phyloP scores from a whole-genome alignment of 2,113 vertebrate species.

The Pholis gunnellus region DNA sequence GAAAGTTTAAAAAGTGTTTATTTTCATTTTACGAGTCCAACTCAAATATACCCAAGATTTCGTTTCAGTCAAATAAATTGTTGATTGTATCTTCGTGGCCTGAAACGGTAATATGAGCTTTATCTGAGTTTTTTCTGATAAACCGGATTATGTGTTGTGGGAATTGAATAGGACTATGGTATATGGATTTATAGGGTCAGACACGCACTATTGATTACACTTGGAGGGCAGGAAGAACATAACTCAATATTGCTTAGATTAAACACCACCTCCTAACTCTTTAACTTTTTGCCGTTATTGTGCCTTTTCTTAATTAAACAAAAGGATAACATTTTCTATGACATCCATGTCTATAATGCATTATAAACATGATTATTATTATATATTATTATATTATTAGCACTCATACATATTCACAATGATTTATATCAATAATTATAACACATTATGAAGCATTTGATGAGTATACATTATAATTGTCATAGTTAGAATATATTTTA shows the following conservation, averaged over 20 bases:
- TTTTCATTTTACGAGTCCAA: not conserved
- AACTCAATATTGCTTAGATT: not conserved
- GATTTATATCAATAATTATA: too few species aligned
- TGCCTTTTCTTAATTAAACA: not conserved
- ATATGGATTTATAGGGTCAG: not conserved
- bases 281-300: not conserved
- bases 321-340: too few species aligned
- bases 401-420: too few species aligned
- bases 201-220: not conserved
- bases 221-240: not conserved
- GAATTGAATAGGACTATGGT: not conserved
- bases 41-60: not conserved
- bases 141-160: not conserved
- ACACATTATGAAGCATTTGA: too few species aligned
- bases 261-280: not conserved
- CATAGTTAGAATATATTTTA: too few species aligned
- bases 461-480: too few species aligned
- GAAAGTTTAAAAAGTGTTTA: not conserved
- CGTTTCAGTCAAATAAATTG: not conserved
- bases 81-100: constrained; percentile 3
- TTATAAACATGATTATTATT: too few species aligned
- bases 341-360: too few species aligned
- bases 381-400: too few species aligned
- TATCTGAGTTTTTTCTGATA: not conserved
- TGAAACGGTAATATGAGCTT: not conserved